Percentiles rank a stretch among this genome's conserved stretches.
phyloP scores from a whole-genome alignment of 2,888 invertebrate genomes.

The Drosophila subquinaria region DNA sequence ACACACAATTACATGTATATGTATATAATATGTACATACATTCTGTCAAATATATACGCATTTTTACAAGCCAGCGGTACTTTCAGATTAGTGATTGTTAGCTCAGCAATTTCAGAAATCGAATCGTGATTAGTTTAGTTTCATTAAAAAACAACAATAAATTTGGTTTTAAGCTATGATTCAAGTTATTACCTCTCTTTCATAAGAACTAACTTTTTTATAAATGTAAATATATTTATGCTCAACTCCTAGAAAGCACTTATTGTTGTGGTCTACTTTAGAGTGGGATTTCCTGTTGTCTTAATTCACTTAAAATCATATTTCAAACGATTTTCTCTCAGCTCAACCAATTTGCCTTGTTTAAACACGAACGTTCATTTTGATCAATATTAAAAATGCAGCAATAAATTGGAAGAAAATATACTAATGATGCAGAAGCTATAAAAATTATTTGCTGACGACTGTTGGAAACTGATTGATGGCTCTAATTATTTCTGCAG shows the following conservation, averaged over 20 bases:
- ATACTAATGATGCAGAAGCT: slow-evolving; percentile 52
- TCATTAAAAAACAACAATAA: not conserved
- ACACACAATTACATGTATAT: not conserved
- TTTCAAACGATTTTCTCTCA: not conserved
- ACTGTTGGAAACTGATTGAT: slow-evolving; percentile 65
- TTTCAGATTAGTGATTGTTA: slow-evolving; percentile 7
- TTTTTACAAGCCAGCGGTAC: not conserved
- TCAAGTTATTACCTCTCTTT: not conserved
- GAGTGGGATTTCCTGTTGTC: not conserved
- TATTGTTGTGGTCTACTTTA: no score
- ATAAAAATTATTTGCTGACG: slow-evolving; percentile 56
- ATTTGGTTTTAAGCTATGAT: not conserved
- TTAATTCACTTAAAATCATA: slow-evolving; percentile 1
- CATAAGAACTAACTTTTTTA: not conserved
- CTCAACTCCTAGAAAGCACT: no score
- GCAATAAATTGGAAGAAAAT: slow-evolving; percentile 11
- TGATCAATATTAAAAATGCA: slow-evolving; percentile 32
- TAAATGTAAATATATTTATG: no score
- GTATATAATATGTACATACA: not conserved
- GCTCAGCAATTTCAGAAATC: not conserved
- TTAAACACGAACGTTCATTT: slow-evolving; percentile 4
- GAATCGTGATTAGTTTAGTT: not conserved
- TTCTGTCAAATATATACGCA: no score
- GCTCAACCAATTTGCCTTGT: not conserved
- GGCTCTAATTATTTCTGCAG: slow-evolving; percentile 65